Conservation (phyloP, 2,888 invertebrate genomes). For the Portevinia maculata region DNA sequence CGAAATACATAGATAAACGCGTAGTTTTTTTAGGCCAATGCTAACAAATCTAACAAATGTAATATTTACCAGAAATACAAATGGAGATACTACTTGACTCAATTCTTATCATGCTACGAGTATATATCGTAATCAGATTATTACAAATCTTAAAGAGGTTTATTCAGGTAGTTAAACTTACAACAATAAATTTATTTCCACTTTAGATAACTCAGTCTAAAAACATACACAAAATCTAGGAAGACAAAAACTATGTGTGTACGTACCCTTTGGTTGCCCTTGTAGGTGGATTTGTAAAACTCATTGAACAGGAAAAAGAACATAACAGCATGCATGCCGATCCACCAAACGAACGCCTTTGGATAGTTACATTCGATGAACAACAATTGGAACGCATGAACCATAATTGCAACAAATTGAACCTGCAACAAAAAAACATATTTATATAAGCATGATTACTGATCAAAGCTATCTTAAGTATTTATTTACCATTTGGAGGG, state of each 20-base stretch:
- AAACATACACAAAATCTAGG: constrained; percentile 6
- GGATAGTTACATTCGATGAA: constrained; percentile 97
- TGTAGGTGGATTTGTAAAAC: constrained; percentile 94
- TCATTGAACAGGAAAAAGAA: constrained; percentile 98
- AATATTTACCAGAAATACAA: no score
- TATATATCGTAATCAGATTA: no score
- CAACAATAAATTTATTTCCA: neutral
- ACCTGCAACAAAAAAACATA: constrained; percentile 85
- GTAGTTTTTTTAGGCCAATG: no score
- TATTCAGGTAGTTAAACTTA: no score
- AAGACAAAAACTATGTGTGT: constrained; percentile 6
- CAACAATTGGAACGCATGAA: constrained; percentile 95
- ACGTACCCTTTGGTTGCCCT: constrained; percentile 81
- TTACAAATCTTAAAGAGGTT: no score
- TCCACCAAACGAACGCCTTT: constrained; percentile 97
- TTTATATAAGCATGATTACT: constrained; percentile 14
- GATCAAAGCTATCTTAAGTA: neutral
- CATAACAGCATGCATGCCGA: constrained; percentile 97
- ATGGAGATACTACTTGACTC: no score
- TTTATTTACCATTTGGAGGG: constrained; percentile 92
- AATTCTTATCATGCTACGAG: no score
- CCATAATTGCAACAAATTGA: constrained; percentile 95
- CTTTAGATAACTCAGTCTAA: neutral
- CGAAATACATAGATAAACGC: no score
- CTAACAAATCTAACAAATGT: no score